phyloP scores from a whole-genome alignment of 37 sponge, comb jelly and placozoan genomes.

The Mnemiopsis leidyi region DNA sequence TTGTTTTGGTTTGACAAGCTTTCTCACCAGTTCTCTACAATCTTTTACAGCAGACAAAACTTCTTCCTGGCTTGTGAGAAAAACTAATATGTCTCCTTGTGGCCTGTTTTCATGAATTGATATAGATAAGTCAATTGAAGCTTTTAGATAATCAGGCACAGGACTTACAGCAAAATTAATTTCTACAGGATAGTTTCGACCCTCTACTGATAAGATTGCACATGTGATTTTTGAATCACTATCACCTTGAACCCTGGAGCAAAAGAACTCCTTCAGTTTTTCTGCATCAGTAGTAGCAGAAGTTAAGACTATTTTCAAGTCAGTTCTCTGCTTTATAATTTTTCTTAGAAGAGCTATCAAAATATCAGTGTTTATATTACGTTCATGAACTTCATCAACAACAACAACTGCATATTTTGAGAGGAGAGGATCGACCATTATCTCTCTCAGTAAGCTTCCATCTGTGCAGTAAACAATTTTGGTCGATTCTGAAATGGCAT shows the following conservation, averaged over 20 bases:
- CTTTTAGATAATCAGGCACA: conserved; percentile 87
- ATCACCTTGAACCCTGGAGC: conserved; percentile 76
- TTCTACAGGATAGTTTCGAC: conserved; percentile 80
- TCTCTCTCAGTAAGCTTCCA: conserved; percentile 87
- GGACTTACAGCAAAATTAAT: conserved; percentile 75
- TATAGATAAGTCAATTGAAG: conserved; percentile 81
- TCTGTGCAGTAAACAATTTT: conserved; percentile 84
- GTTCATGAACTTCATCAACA: conserved; percentile 97
- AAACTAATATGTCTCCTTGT: conserved; percentile 88
- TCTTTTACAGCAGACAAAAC: background rate
- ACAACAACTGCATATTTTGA: conserved; percentile 88
- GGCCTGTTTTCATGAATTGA: conserved; percentile 83
- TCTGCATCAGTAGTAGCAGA: conserved; percentile 98
- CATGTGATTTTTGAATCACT: background rate
- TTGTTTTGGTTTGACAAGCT: conserved; percentile 52
- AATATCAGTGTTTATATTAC: conserved; percentile 91
- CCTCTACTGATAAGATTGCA: conserved; percentile 82
- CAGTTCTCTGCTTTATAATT: conserved; percentile 81
- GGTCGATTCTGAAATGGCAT: conserved; percentile 34
- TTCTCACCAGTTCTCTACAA: background rate
- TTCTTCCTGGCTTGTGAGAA: conserved; percentile 89
- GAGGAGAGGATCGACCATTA: conserved; percentile 96
- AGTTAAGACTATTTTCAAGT: conserved; percentile 85
- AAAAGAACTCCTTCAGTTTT: conserved; percentile 89
- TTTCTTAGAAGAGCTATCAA: conserved; percentile 84